Percentiles rank a stretch among this genome's conserved stretches.
phyloP scores from a whole-genome alignment of 2,797 vertebrate genomes.

The Brotula barbata region DNA sequence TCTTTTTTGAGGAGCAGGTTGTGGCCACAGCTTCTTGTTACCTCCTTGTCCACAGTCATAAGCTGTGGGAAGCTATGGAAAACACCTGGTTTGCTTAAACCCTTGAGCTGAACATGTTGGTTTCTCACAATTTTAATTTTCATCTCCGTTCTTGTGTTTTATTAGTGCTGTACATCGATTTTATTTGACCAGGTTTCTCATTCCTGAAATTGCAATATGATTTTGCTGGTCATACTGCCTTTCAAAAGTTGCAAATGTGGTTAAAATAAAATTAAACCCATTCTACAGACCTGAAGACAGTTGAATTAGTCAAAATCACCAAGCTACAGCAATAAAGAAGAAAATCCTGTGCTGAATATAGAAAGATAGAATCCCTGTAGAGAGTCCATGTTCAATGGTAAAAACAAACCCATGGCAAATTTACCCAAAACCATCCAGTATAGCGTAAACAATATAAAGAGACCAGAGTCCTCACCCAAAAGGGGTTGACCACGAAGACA shows the following conservation, averaged over 20 bases:
- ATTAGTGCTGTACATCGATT: not conserved
- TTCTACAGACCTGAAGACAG: not conserved
- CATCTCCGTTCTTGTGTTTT: not conserved
- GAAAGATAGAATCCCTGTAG: not conserved
- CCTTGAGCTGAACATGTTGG: not conserved
- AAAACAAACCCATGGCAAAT: too few species aligned
- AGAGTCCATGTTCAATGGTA: not conserved
- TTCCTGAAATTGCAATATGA: not conserved
- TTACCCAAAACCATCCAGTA: too few species aligned
- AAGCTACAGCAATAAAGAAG: not conserved
- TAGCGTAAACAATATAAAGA: too few species aligned
- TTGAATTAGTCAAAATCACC: not conserved
- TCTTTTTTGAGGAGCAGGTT: slow-evolving; percentile 40
- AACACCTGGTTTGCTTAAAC: slow-evolving; percentile 32
- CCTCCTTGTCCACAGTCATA: not conserved
- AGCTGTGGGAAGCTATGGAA: slow-evolving; percentile 31
- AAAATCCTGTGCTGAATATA: not conserved
- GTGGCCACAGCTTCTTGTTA: slow-evolving; percentile 33
- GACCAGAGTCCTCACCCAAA: not conserved
- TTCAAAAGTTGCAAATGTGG: not conserved
- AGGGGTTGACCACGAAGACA: not conserved
- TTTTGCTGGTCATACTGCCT: too few species aligned
- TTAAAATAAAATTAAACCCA: not conserved
- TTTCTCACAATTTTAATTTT: not conserved
- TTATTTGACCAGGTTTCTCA: not conserved